Conservation (phyloP, 2,888 invertebrate genomes). For the Hymenopus coronatus region DNA sequence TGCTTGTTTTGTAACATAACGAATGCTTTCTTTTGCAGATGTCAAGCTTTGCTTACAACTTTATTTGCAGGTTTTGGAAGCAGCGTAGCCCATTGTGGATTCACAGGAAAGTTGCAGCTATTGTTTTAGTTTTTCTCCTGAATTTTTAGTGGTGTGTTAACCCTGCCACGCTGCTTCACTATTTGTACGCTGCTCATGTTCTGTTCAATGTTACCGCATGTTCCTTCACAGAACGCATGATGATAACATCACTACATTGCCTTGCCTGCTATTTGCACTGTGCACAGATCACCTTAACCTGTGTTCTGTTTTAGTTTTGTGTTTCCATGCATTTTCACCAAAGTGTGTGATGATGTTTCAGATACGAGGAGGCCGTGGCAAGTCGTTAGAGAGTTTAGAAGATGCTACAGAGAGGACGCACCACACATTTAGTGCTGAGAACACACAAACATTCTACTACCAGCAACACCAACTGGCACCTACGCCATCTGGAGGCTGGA, state of each 20-base stretch:
- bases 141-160: conserved; percentile 14
- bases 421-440: conserved; percentile 58
- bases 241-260: not conserved
- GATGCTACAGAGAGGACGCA: conserved; percentile 50
- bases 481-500: conserved; percentile 52
- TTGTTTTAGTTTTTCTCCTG: not conserved
- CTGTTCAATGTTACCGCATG: conserved; percentile 16
- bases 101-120: not conserved
- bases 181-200: not conserved
- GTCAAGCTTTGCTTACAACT: not conserved
- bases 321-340: not conserved
- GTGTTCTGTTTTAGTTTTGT: not conserved
- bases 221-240: not conserved
- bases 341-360: conserved; percentile 44
- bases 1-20: not conserved
- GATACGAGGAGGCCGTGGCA: conserved; percentile 75
- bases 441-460: conserved; percentile 57
- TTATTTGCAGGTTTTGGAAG: no score
- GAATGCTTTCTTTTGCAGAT: not conserved
- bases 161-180: not conserved
- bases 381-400: conserved; percentile 80
- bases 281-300: not conserved
- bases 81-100: not conserved
- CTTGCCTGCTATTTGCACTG: not conserved
- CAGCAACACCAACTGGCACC: conserved; percentile 48